phyloP scores from a whole-genome alignment of 37 sponge, comb jelly and placozoan genomes.

The Ephydatia muelleri region DNA sequence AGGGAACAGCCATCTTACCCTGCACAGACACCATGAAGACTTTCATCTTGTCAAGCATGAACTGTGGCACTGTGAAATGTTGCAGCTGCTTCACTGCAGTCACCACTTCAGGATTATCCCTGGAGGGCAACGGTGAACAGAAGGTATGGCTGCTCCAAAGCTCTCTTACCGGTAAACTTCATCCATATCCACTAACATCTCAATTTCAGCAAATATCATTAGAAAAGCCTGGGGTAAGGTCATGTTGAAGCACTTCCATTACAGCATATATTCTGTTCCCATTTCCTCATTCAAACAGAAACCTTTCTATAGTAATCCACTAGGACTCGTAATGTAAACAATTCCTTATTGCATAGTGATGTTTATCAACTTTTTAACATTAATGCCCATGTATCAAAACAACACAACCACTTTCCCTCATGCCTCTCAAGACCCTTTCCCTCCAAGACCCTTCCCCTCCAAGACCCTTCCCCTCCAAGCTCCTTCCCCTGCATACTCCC shows the following conservation, averaged over 20 bases:
- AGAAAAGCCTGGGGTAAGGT: constrained; percentile 65
- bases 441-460: too few species aligned
- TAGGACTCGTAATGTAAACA: too few species aligned
- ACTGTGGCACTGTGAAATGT: constrained; percentile 70
- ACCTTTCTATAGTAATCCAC: too few species aligned
- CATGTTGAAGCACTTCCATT: not conserved
- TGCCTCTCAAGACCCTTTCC: too few species aligned
- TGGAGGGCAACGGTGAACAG: not conserved
- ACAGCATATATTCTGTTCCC: not conserved
- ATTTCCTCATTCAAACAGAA: not conserved
- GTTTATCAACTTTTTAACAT: too few species aligned
- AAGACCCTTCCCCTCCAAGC: too few species aligned
- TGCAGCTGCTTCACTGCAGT: constrained; percentile 46
- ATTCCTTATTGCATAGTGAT: too few species aligned
- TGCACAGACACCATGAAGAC: constrained; percentile 65
- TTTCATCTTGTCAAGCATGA: constrained; percentile 77
- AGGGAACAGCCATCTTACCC: constrained; percentile 37
- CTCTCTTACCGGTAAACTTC: constrained; percentile 62
- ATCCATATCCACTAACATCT: constrained; percentile 46
- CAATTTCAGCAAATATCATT: constrained; percentile 69
- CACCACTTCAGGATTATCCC: constrained; percentile 55
- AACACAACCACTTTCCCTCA: too few species aligned
- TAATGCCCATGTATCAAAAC: too few species aligned
- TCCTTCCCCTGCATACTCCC: too few species aligned
- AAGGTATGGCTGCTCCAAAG: not conserved